Evolutionary conservation across 2,888 invertebrate species (phyloP), one percentile per base, ranked within the genome.

Genomic region (Lampropteryx suffumata): DNA sequence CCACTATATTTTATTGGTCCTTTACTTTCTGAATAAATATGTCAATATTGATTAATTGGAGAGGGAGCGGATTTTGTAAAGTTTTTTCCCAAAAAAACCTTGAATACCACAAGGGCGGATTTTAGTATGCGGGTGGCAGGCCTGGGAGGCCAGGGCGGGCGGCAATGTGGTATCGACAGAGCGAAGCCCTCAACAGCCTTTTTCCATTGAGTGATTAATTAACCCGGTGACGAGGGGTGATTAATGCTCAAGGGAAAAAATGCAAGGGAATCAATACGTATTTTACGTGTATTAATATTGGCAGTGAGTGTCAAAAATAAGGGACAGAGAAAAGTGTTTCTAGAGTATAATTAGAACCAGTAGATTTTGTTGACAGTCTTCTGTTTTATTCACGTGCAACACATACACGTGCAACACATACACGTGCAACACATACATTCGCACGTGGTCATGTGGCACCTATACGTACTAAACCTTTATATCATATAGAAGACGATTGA

Each of bases 161-260:
- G 33, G 41, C 3, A 33, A 57, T 52, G 60, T 79, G 81, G 64
- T 73, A 79, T 79, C 78, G 79, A 79, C 81, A 81, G 73, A 56
- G 63, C 57, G 61, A 67, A 61, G 59, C 60, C 65, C 47, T 62
- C 57, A 51, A 57, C 59, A 52, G 67, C 65, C 73, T 77, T 78
- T 78, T 75, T 71, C 71, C 62, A 64, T 62, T 62, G 34, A 49
- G 77, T 81, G 82, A 82, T 82, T 81, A 82, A 82, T 82, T 82
- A 81, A 73, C 62, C 64, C 53, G 43, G 37, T 59, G 61, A 61
- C 56, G 66, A 65, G 66, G 61, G 52, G 69, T 79, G 80, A 81
- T 82, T 82, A 81, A 82, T 82, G 79, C 59, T 51, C 57, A 55
- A 40, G 55, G 63, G 71, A 79, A 79, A 82, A 81, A 74, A 62